These are phyloP conservation scores for Plutella xylostella DNA, from an alignment of 2,888 invertebrate genomes.

Conservation along the genomic window DNA sequence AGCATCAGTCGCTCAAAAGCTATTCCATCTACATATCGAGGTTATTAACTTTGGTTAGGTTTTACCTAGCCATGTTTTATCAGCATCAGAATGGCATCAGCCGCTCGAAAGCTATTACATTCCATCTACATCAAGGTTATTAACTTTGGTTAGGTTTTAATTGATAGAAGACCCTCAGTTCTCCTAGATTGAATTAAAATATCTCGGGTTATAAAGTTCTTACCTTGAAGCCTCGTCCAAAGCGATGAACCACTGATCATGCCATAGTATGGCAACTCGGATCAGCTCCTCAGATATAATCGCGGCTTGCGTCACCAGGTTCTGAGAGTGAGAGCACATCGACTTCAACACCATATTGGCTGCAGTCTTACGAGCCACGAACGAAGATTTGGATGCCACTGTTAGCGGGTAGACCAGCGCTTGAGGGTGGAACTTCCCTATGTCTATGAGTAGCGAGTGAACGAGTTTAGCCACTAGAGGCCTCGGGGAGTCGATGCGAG, in stretches of 20 bases:
- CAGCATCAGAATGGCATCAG: too few relatives aligned
- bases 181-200: too few relatives aligned
- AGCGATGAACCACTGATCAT: slow-evolving; percentile 99
- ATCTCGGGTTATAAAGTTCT: too few relatives aligned
- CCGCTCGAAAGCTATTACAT: too few relatives aligned
- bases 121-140: too few relatives aligned
- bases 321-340: slow-evolving; percentile 95
- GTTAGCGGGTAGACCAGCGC: slow-evolving; percentile 97
- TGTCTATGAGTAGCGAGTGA: slow-evolving; percentile 93
- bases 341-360: slow-evolving; percentile 95
- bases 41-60: too few relatives aligned
- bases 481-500: slow-evolving; percentile 94
- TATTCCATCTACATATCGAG: too few relatives aligned
- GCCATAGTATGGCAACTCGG: slow-evolving; percentile 98
- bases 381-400: slow-evolving; percentile 95
- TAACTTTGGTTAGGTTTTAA: too few relatives aligned
- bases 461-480: slow-evolving; percentile 91
- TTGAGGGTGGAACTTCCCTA: slow-evolving; percentile 98
- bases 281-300: slow-evolving; percentile 98
- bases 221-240: slow-evolving; percentile 87
- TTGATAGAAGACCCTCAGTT: too few relatives aligned
- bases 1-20: too few relatives aligned
- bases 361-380: slow-evolving; percentile 84
- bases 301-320: slow-evolving; percentile 93
- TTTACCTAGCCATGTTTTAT: too few relatives aligned